phyloP scores from a whole-genome alignment of 1,140 invertebrate genomes.

The Achroia grisella region DNA sequence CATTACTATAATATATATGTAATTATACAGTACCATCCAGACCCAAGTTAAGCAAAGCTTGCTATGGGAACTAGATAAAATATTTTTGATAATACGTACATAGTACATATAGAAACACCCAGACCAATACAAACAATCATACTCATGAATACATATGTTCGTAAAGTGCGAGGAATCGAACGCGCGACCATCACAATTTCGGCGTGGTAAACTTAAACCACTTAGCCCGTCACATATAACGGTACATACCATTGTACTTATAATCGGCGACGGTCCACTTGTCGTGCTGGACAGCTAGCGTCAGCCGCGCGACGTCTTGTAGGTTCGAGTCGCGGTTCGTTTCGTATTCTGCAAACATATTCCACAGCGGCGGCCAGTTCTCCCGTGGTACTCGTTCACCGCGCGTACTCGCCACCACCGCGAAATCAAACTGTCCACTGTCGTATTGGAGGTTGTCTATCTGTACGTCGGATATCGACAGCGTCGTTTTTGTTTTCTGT shows the following conservation, averaged over 20 bases:
- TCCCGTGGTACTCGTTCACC: slow-evolving; percentile 5
- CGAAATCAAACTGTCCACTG: slow-evolving; percentile 47
- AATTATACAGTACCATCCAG: too few relatives aligned
- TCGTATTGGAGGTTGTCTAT: slow-evolving; percentile 51
- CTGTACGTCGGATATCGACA: slow-evolving; percentile 41
- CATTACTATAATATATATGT: too few relatives aligned
- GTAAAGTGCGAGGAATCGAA: too few relatives aligned
- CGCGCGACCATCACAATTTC: too few relatives aligned
- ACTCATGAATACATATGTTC: too few relatives aligned
- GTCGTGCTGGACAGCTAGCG: slow-evolving; percentile 20
- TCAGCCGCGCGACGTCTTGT: slow-evolving; percentile 15
- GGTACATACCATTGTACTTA: slow-evolving; percentile 22
- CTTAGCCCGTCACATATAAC: too few relatives aligned
- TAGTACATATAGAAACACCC: too few relatives aligned
- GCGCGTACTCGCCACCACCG: slow-evolving; percentile 44
- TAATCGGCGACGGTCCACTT: slow-evolving; percentile 24
- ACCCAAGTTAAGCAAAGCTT: too few relatives aligned
- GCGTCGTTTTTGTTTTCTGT: slow-evolving; percentile 28
- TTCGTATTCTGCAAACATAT: slow-evolving; percentile 19
- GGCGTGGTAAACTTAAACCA: too few relatives aligned
- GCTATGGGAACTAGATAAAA: too few relatives aligned
- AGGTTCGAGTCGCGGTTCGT: slow-evolving; percentile 11
- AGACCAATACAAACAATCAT: too few relatives aligned
- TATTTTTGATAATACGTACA: too few relatives aligned
- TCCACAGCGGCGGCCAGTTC: slow-evolving; percentile 42